A percentile compares a stretch with the other conserved stretches of the same genome.
phyloP scores from a whole-genome alignment of 2,888 invertebrate species.

The Onthophagus sagittarius region DNA sequence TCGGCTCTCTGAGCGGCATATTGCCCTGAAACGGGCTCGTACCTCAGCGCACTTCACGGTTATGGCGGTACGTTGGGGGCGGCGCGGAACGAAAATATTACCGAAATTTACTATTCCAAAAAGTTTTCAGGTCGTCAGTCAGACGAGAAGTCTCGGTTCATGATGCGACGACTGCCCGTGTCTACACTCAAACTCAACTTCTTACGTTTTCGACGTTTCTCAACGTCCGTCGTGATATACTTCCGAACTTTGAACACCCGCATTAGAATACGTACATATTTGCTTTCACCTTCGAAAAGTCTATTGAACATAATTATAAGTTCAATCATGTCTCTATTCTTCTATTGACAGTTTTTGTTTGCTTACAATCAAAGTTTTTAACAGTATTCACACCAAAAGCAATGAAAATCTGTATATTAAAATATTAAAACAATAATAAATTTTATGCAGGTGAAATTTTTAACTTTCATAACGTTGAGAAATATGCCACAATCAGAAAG shows the following conservation, averaged over 20 bases:
- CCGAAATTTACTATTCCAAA: slow-evolving; percentile 27
- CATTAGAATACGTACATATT: slow-evolving; percentile 13
- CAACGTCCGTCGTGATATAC: slow-evolving; percentile 2
- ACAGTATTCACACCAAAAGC: too few relatives aligned
- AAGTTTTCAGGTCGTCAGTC: slow-evolving; percentile 20
- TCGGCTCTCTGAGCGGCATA: slow-evolving; percentile 34
- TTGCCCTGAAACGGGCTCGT: slow-evolving; percentile 30
- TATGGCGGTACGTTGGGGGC: slow-evolving; percentile 22
- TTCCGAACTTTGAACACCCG: background rate
- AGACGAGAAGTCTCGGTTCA: background rate
- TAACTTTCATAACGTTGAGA: too few relatives aligned
- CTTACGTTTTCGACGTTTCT: slow-evolving; percentile 4
- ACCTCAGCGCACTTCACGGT: slow-evolving; percentile 35
- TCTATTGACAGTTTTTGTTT: too few relatives aligned
- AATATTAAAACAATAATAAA: too few relatives aligned
- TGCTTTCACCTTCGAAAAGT: background rate
- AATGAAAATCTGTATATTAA: too few relatives aligned
- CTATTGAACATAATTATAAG: background rate
- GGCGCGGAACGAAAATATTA: slow-evolving; percentile 18
- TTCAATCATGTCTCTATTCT: background rate
- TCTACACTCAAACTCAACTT: background rate
- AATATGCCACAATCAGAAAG: too few relatives aligned
- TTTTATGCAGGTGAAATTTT: too few relatives aligned
- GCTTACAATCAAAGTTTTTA: too few relatives aligned
- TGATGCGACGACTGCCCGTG: background rate